These are phyloP conservation scores for Siniperca scherzeri DNA, from an alignment of 2,797 vertebrate species.

Conservation along the genomic window DNA sequence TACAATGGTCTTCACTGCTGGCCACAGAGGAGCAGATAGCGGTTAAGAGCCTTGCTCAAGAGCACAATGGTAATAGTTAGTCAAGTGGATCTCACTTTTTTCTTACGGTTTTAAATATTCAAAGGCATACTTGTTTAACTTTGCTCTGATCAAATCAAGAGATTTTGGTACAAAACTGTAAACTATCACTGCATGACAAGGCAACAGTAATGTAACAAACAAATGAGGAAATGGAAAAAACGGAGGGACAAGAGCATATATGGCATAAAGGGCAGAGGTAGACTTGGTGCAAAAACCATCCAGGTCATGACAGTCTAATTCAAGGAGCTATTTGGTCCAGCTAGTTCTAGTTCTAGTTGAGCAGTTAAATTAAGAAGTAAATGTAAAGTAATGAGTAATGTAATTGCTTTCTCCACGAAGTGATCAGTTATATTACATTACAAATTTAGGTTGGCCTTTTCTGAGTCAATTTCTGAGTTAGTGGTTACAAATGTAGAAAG, in stretches of 20 bases:
- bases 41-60: neutral
- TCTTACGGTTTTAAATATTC: neutral
- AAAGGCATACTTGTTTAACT: neutral
- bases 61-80: neutral
- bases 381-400: neutral
- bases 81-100: neutral
- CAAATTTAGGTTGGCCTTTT: neutral
- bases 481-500: neutral
- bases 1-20: neutral
- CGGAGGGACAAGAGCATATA: slow-evolving; percentile 24
- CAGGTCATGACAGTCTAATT: neutral
- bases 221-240: slow-evolving; percentile 37
- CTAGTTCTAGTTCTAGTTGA: neutral
- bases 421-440: neutral
- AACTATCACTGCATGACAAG: neutral
- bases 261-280: slow-evolving; percentile 17
- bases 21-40: neutral
- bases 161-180: neutral
- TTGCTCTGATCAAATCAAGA: neutral
- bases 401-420: neutral
- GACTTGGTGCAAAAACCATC: slow-evolving; percentile 21
- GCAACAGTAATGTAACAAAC: slow-evolving; percentile 10
- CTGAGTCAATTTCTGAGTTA: neutral
- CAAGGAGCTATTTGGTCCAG: neutral
- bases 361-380: neutral